phyloP scores from a whole-genome alignment of 2,113 vertebrate genomes.

The Hemichromis elongatus region DNA sequence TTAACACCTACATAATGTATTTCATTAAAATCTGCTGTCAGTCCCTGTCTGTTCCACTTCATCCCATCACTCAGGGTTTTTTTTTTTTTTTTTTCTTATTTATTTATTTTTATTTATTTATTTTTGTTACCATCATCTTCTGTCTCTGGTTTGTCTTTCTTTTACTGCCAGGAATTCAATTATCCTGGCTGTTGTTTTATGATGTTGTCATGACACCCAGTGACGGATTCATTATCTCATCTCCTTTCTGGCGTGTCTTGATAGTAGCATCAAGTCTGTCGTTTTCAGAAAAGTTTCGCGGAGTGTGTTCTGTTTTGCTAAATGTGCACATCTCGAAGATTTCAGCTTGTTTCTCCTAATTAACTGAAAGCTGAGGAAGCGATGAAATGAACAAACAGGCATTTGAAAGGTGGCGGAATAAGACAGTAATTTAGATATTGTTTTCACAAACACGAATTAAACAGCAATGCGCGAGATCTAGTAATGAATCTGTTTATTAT shows the following conservation, averaged over 20 bases:
- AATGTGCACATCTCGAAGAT: not conserved
- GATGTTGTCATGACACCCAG: constrained; percentile 68
- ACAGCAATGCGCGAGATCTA: not conserved
- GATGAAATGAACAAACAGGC: not conserved
- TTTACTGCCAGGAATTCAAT: constrained; percentile 68
- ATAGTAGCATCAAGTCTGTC: constrained; percentile 1
- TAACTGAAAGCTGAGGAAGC: not conserved
- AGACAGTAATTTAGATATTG: not conserved
- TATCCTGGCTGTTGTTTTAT: constrained; percentile 70
- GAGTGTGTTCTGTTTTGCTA: not conserved
- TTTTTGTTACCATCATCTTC: not conserved
- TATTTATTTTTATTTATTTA: not conserved
- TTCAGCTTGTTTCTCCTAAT: not conserved
- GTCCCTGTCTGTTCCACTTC: constrained; percentile 53
- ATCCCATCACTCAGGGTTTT: constrained; percentile 15
- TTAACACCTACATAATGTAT: constrained; percentile 72
- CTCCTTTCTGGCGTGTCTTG: constrained; percentile 50
- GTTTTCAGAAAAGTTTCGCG: not conserved
- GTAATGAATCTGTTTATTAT: not conserved
- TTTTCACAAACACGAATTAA: not conserved
- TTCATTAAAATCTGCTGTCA: constrained; percentile 67
- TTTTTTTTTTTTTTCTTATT: not conserved
- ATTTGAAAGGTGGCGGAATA: not conserved
- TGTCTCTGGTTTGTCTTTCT: constrained; percentile 6
- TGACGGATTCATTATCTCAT: constrained; percentile 78